Percentiles rank a stretch among this genome's conserved stretches.
phyloP scores from a whole-genome alignment of 35 echinoderm and acorn worm species.

The Anneissia japonica region DNA sequence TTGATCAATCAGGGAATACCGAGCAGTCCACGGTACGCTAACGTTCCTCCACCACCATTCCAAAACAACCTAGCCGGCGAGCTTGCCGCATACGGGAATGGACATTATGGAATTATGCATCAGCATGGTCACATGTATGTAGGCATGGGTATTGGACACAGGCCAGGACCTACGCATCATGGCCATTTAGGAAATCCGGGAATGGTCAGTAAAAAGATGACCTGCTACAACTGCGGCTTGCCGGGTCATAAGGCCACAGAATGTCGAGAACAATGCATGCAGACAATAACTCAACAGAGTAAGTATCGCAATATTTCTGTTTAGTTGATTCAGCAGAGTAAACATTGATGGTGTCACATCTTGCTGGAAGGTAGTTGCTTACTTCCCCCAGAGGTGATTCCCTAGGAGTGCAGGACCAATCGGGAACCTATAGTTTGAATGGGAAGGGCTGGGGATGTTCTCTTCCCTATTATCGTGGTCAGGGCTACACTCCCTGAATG shows the following conservation, averaged over 20 bases:
- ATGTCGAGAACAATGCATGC: slow-evolving; percentile 71
- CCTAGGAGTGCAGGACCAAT: no score
- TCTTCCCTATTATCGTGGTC: no score
- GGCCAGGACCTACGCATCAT: background rate
- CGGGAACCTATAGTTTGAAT: no score
- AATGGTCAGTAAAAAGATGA: slow-evolving; percentile 48
- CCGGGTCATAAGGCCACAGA: slow-evolving; percentile 69
- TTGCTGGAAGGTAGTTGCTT: no score
- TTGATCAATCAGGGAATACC: slow-evolving; percentile 24
- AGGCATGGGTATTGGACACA: background rate
- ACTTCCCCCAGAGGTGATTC: no score
- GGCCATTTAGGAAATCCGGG: background rate
- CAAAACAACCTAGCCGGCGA: background rate
- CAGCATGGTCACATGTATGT: background rate
- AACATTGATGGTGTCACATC: no score
- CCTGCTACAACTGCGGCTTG: slow-evolving; percentile 83
- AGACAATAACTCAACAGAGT: slow-evolving; percentile 79
- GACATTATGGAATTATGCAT: slow-evolving; percentile 36
- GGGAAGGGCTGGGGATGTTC: no score
- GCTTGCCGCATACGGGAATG: background rate
- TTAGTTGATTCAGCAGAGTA: no score
- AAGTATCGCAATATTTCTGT: slow-evolving; percentile 21
- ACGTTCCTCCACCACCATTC: background rate
- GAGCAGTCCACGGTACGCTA: background rate
- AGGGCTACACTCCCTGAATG: no score